These are phyloP conservation scores for Drosophila lini DNA, from an alignment of 1,140 invertebrate genomes.

Conservation along the genomic window DNA sequence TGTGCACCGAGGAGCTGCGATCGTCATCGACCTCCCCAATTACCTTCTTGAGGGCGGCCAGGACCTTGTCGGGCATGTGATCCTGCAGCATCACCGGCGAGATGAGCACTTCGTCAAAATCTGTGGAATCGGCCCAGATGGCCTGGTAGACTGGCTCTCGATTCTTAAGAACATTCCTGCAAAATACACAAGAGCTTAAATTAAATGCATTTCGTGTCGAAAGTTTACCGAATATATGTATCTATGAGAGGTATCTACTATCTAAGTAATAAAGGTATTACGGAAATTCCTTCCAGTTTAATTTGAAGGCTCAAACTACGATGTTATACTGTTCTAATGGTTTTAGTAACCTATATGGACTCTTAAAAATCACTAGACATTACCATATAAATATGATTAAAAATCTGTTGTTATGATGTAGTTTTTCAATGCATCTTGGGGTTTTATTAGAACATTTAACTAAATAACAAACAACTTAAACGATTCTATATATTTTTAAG, in stretches of 20 bases:
- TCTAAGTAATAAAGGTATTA: slow-evolving; percentile 3
- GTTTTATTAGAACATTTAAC: neutral
- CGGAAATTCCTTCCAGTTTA: slow-evolving; percentile 8
- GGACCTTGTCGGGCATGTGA: slow-evolving; percentile 96
- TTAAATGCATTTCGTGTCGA: neutral
- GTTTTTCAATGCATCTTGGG: neutral
- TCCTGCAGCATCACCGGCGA: slow-evolving; percentile 96
- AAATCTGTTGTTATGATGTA: neutral
- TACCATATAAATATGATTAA: neutral
- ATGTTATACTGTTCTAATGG: neutral
- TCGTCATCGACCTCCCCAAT: slow-evolving; percentile 74
- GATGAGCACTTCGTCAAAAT: slow-evolving; percentile 96
- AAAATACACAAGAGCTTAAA: slow-evolving; percentile 53
- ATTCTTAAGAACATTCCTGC: slow-evolving; percentile 89
- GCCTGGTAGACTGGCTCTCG: slow-evolving; percentile 94
- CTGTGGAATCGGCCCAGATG: slow-evolving; percentile 93
- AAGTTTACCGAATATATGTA: neutral
- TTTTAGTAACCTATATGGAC: neutral
- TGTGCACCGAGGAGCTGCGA: slow-evolving; percentile 69
- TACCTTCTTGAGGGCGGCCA: slow-evolving; percentile 95
- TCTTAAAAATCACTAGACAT: neutral
- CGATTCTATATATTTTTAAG: neutral
- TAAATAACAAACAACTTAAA: neutral
- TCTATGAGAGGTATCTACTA: slow-evolving; percentile 1
- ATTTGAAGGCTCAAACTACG: neutral